Evolutionary conservation across 2,888 invertebrate genomes (phyloP).

Genomic region (Ichneumon xanthorius): DNA sequence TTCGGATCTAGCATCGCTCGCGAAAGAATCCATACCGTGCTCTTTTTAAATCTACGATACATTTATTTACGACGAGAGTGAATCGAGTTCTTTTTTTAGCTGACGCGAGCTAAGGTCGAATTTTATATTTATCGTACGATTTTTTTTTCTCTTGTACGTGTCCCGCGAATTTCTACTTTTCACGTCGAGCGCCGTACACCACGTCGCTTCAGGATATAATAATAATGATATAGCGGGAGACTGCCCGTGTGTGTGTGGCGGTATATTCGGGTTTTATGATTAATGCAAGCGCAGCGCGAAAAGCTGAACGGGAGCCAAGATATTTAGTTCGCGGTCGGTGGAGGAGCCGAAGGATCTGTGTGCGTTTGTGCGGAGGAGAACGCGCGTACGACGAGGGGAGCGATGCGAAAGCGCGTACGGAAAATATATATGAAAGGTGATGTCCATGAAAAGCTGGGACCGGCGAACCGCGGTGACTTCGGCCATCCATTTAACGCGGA

Average conservation of each 20-base stretch:
- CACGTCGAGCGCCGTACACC: not conserved
- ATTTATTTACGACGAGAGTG: constrained; percentile 1
- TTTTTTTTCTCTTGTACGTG: not conserved
- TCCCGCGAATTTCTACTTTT: constrained; percentile 4
- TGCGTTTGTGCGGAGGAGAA: not conserved
- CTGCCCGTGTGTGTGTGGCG: not conserved
- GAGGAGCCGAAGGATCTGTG: constrained; percentile 3
- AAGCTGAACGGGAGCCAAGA: constrained; percentile 66
- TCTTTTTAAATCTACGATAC: constrained; percentile 14
- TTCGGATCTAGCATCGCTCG: not conserved
- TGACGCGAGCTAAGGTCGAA: constrained; percentile 15
- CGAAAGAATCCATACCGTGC: not conserved
- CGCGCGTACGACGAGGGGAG: constrained; percentile 21
- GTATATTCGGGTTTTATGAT: constrained; percentile 63
- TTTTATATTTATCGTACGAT: constrained; percentile 25
- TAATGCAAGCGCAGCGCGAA: constrained; percentile 61
- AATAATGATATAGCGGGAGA: constrained; percentile 21
- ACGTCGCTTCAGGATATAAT: constrained; percentile 13
- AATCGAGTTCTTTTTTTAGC: not conserved
- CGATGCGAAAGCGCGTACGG: constrained; percentile 50
- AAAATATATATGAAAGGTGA: constrained; percentile 66
- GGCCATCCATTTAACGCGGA: constrained; percentile 62
- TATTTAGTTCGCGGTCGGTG: constrained; percentile 51
- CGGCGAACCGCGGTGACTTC: constrained; percentile 2
- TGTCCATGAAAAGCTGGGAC: constrained; percentile 51